Percentiles rank a stretch among this genome's conserved stretches.
These are phyloP conservation scores for Aleadryas rufinucha DNA, from an alignment of 2,113 vertebrate genomes.

Conservation along the genomic window DNA sequence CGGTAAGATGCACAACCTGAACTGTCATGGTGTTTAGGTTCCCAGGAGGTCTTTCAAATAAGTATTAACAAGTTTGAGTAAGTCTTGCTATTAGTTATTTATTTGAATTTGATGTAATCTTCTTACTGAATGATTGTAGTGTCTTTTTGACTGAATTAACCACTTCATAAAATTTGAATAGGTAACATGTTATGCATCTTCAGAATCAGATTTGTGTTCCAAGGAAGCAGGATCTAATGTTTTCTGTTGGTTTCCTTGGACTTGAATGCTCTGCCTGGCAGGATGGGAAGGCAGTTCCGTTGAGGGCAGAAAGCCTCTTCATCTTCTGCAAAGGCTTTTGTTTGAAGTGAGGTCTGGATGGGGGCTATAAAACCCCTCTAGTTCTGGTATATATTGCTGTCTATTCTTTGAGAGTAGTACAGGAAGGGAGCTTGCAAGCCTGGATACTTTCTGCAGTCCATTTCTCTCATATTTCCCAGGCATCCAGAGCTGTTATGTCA, in stretches of 20 bases:
- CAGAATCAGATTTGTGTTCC: background rate
- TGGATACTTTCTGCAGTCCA: background rate
- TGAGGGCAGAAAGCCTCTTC: background rate
- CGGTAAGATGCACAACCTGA: background rate
- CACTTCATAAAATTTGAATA: background rate
- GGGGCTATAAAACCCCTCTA: background rate
- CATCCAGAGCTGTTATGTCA: background rate
- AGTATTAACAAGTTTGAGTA: background rate
- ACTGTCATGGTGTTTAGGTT: background rate
- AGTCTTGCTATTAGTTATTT: background rate
- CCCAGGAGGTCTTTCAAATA: background rate
- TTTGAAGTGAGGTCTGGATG: background rate
- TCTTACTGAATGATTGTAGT: background rate
- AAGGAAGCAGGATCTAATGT: background rate
- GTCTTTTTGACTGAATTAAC: background rate
- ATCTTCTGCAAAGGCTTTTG: background rate
- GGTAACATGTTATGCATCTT: background rate
- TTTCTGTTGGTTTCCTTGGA: background rate
- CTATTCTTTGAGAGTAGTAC: background rate
- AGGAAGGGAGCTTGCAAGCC: background rate
- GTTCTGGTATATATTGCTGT: background rate
- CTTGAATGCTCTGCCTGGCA: background rate
- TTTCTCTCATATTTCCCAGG: background rate
- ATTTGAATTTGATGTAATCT: background rate
- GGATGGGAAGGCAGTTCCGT: background rate